Conservation (phyloP, 37 sponge, comb jelly and placozoan species). For the Bolinopsis microptera region DNA sequence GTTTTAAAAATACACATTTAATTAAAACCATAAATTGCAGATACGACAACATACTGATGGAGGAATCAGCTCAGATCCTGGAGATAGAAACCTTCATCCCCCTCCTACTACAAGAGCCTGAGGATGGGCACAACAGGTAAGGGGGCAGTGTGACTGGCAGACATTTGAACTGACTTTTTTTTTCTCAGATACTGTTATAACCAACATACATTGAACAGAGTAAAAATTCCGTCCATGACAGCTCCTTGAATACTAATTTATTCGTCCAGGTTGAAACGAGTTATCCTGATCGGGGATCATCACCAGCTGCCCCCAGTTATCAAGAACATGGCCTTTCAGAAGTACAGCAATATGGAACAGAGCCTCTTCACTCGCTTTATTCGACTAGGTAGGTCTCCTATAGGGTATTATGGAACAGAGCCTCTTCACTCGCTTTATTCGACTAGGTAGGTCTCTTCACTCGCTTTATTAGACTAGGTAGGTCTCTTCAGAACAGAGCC, state of each 20-base stretch:
- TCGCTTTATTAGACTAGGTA: too few species aligned
- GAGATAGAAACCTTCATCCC: conserved; percentile 99
- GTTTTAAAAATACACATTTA: too few species aligned
- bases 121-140: conserved; percentile 80
- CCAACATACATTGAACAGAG: too few species aligned
- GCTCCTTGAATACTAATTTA: conserved; percentile 81
- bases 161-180: too few species aligned
- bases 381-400: conserved; percentile 68
- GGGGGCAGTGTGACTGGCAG: too few species aligned
- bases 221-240: too few species aligned
- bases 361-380: conserved; percentile 95
- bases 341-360: conserved; percentile 99
- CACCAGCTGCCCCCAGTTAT: conserved; percentile 98
- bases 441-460: too few species aligned
- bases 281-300: conserved; percentile 97
- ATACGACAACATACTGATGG: conserved; percentile 99
- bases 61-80: conserved; percentile 97
- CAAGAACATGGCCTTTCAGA: conserved; percentile 99
- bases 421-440: conserved; percentile 92
- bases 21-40: too few species aligned
- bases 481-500: too few species aligned
- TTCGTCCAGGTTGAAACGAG: conserved; percentile 84
- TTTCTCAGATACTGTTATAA: too few species aligned
- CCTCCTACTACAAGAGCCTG: conserved; percentile 92
- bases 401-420: conserved; percentile 99